Percentiles rank a stretch among this genome's conserved stretches.
These are phyloP conservation scores for Toxostoma redivivum DNA, from an alignment of 2,113 vertebrate species.

Conservation along the genomic window DNA sequence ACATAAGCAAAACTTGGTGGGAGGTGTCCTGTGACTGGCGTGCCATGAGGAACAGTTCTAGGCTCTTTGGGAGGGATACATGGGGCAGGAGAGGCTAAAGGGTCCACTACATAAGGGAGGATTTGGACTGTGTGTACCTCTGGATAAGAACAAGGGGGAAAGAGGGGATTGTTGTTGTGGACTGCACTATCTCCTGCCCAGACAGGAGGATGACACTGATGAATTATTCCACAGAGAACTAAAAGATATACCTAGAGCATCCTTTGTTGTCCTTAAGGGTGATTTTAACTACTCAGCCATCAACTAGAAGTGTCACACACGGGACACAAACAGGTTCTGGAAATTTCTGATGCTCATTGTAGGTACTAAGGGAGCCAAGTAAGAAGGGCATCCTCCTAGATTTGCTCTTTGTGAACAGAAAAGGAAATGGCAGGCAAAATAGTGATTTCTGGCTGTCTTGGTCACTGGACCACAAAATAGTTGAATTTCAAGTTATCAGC, in stretches of 20 bases:
- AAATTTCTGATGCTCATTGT: neutral
- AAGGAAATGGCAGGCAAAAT: fast-evolving
- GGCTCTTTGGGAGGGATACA: neutral
- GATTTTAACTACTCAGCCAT: neutral
- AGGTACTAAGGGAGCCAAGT: neutral
- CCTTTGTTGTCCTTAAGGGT: neutral
- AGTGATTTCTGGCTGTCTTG: neutral
- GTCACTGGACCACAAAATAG: neutral
- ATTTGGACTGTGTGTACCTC: neutral
- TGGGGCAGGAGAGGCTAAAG: fast-evolving
- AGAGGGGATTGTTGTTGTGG: fast-evolving
- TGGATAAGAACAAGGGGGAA: neutral
- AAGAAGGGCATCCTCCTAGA: neutral
- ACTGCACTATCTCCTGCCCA: neutral
- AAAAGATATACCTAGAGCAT: neutral
- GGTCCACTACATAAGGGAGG: fast-evolving
- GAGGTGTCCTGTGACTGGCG: neutral
- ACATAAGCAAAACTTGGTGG: neutral
- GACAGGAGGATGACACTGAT: fast-evolving
- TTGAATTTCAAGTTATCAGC: neutral
- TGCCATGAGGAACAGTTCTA: fast-evolving
- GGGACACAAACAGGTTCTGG: neutral
- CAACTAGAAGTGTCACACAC: neutral
- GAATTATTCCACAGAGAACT: neutral
- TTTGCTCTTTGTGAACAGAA: neutral